A percentile compares a stretch with the other conserved stretches of the same genome.
phyloP scores from a whole-genome alignment of 2,888 invertebrate species.

The Linnaemya tessellans region DNA sequence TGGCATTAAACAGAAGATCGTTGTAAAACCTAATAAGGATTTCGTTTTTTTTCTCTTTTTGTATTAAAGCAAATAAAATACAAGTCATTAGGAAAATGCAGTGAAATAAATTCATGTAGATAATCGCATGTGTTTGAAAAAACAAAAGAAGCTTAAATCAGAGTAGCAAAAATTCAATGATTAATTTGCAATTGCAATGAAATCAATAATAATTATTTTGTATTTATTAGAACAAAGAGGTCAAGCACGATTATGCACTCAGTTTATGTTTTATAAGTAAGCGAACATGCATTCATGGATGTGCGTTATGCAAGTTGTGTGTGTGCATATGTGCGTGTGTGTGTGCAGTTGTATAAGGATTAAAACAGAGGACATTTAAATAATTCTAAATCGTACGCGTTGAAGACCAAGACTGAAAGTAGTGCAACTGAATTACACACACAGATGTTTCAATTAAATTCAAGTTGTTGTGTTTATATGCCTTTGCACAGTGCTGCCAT shows the following conservation, averaged over 20 bases:
- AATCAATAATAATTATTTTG: slow-evolving; percentile 12
- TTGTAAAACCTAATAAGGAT: slow-evolving; percentile 13
- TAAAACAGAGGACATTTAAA: not conserved
- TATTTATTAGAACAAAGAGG: slow-evolving; percentile 20
- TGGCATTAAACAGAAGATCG: not conserved
- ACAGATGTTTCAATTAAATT: not conserved
- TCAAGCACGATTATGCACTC: slow-evolving; percentile 3
- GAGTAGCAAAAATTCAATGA: slow-evolving; percentile 11
- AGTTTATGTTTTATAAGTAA: not conserved
- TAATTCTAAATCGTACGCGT: not conserved
- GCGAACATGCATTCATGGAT: slow-evolving; percentile 36
- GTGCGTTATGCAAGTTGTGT: too few species aligned
- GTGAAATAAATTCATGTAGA: not conserved
- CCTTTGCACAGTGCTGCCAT: too few species aligned
- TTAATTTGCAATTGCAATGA: slow-evolving; percentile 25
- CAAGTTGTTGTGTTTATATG: not conserved
- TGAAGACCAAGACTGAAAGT: not conserved
- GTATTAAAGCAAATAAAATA: not conserved
- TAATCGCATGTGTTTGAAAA: not conserved
- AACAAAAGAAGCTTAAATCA: slow-evolving; percentile 12
- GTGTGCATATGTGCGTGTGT: slow-evolving; percentile 14
- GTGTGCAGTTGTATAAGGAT: slow-evolving; percentile 8
- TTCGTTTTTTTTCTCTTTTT: not conserved
- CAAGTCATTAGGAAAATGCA: slow-evolving; percentile 13
- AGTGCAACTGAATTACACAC: not conserved